These are phyloP conservation scores for Hyperopisus bebe DNA, from an alignment of 2,113 vertebrate species.

Conservation along the genomic window DNA sequence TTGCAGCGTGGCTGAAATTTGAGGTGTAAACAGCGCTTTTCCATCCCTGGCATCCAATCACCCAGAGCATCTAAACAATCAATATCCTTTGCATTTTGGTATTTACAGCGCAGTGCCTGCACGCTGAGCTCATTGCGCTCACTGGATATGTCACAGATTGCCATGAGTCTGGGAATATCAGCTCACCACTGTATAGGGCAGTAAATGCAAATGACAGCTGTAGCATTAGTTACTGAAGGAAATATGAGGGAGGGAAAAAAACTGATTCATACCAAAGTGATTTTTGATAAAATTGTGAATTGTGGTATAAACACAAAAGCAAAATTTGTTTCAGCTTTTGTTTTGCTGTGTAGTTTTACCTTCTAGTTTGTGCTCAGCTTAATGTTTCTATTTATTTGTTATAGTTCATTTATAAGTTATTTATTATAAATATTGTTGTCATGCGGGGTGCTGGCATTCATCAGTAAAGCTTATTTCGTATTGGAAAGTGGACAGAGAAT, in stretches of 20 bases:
- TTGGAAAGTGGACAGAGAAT: neutral
- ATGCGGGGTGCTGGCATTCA: neutral
- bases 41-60: slow-evolving; percentile 57
- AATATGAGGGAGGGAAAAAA: neutral
- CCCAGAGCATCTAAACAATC: slow-evolving; percentile 72
- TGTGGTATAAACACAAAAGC: neutral
- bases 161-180: slow-evolving; percentile 10
- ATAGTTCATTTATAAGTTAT: neutral
- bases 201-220: neutral
- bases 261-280: neutral
- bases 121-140: slow-evolving; percentile 60
- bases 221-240: neutral
- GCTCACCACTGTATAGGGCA: neutral
- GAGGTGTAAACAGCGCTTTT: slow-evolving; percentile 65
- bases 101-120: slow-evolving; percentile 57
- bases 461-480: neutral
- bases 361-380: neutral
- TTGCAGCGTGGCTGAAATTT: slow-evolving; percentile 63
- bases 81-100: slow-evolving; percentile 73
- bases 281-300: neutral
- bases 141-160: slow-evolving; percentile 58
- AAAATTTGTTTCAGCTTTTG: neutral
- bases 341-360: neutral
- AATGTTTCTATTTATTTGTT: neutral
- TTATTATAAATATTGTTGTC: neutral